Conservation (phyloP, 2,888 invertebrate species). For the Synergus umbraculus region DNA sequence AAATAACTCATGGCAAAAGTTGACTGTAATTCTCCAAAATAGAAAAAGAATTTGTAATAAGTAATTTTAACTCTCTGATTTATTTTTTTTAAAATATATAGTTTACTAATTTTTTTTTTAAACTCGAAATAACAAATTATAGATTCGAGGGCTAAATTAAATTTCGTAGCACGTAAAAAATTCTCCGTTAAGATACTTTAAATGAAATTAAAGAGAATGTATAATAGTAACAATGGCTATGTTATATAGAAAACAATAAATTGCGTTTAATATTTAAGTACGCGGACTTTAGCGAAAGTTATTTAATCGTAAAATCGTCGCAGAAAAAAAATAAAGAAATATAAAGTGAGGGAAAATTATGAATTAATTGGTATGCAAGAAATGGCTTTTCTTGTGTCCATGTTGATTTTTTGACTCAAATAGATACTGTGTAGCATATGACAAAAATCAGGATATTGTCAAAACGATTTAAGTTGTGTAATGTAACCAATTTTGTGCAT, state of each 20-base stretch:
- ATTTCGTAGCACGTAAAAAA: neutral
- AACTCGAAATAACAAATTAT: neutral
- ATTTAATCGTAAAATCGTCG: neutral
- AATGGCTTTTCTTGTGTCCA: neutral
- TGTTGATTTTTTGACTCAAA: neutral
- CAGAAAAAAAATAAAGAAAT: neutral
- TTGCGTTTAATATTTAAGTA: neutral
- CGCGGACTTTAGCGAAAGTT: neutral
- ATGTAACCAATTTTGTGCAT: conserved; percentile 9
- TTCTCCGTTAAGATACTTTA: neutral
- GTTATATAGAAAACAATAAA: neutral
- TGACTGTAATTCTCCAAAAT: neutral
- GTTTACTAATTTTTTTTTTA: neutral
- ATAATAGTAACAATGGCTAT: neutral
- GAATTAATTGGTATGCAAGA: neutral
- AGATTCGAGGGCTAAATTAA: conserved; percentile 4
- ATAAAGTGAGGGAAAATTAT: neutral
- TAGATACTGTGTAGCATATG: neutral
- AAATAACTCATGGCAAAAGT: conserved; percentile 19
- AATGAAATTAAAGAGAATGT: neutral
- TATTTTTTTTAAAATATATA: neutral
- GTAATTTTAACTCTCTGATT: neutral
- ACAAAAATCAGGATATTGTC: neutral
- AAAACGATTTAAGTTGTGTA: neutral
- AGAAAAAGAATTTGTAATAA: neutral